These are phyloP conservation scores for Bradysia coprophila DNA, from an alignment of 1,140 invertebrate genomes.

Conservation along the genomic window DNA sequence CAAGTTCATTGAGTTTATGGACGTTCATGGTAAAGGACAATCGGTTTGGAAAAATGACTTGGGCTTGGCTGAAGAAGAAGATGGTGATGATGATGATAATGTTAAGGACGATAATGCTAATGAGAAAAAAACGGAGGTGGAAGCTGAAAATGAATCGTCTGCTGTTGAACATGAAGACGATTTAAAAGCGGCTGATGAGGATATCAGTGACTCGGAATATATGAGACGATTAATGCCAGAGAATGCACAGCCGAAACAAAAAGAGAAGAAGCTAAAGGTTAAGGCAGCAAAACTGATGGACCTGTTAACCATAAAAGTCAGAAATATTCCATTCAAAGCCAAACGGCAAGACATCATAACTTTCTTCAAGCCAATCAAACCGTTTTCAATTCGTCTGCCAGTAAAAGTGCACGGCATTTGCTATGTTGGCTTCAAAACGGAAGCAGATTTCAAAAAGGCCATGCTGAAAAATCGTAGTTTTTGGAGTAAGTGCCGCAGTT, in stretches of 20 bases:
- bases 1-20: constrained; percentile 72
- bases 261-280: constrained; percentile 23
- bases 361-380: constrained; percentile 66
- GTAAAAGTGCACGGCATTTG: constrained; percentile 66
- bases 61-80: constrained; percentile 18
- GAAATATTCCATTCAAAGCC: constrained; percentile 19
- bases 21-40: constrained; percentile 47
- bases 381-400: constrained; percentile 62
- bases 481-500: constrained; percentile 33
- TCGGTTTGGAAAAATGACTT: constrained; percentile 53
- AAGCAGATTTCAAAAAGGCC: constrained; percentile 63
- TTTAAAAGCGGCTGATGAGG: constrained; percentile 37
- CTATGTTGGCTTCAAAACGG: constrained; percentile 74
- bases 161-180: constrained; percentile 11
- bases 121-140: constrained; percentile 13
- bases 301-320: constrained; percentile 32
- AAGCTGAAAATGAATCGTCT: constrained; percentile 14
- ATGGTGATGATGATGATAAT: constrained; percentile 20
- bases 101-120: constrained; percentile 20
- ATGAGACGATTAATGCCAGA: constrained; percentile 41
- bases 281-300: constrained; percentile 10
- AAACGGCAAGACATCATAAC: constrained; percentile 26
- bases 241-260: constrained; percentile 10
- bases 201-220: constrained; percentile 56
- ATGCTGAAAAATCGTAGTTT: constrained; percentile 76